These are phyloP conservation scores for Nycticorax nycticorax DNA, from an alignment of 2,113 vertebrate species.

Conservation along the genomic window DNA sequence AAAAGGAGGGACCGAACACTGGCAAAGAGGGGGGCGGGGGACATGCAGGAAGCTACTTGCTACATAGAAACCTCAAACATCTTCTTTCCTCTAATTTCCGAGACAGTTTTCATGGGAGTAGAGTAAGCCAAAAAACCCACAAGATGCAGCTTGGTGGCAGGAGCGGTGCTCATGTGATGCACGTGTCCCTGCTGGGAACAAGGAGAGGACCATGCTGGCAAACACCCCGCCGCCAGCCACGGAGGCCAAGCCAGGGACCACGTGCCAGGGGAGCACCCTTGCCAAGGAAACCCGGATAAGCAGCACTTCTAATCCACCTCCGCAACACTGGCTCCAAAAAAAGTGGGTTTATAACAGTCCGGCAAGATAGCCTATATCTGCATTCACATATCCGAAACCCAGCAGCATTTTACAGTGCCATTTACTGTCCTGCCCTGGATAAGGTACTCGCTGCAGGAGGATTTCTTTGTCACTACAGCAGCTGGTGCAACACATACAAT, in stretches of 20 bases:
- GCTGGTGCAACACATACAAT: not conserved
- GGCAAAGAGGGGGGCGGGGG: not conserved
- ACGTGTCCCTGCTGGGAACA: not conserved
- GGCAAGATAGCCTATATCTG: not conserved
- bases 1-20: not conserved
- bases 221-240: fast-evolving
- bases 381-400: not conserved
- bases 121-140: not conserved
- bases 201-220: not conserved
- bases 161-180: not conserved
- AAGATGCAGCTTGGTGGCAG: not conserved
- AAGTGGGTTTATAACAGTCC: not conserved
- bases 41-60: not conserved
- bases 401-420: not conserved
- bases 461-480: not conserved
- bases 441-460: not conserved
- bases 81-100: not conserved
- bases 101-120: not conserved
- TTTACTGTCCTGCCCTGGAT: not conserved
- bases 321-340: not conserved
- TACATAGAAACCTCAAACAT: not conserved
- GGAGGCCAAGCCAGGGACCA: not conserved
- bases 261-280: not conserved
- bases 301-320: not conserved
- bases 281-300: not conserved